Conservation (phyloP, 2,113 vertebrate genomes). For the Ceyx margarethae region DNA sequence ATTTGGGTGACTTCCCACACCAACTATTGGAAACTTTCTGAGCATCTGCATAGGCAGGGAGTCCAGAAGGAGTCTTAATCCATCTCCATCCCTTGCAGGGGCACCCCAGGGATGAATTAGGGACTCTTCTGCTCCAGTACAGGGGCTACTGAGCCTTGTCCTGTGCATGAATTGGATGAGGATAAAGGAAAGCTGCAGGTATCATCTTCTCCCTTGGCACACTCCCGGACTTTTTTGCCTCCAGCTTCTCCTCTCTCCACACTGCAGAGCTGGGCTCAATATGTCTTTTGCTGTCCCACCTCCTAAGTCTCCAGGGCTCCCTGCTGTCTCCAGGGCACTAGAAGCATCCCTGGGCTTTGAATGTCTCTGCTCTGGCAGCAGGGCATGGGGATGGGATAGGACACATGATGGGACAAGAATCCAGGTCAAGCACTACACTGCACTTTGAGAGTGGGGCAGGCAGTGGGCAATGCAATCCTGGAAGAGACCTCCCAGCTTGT, state of each 20-base stretch:
- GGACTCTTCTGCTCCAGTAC: not conserved
- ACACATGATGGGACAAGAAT: not conserved
- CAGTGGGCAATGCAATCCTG: not conserved
- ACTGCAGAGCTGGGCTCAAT: not conserved
- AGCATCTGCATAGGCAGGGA: not conserved
- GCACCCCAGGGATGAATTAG: not conserved
- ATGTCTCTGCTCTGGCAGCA: not conserved
- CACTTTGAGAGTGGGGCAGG: not conserved
- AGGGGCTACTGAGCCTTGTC: not conserved
- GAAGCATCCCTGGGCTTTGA: not conserved
- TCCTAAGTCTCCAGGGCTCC: not conserved
- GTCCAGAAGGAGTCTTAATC: not conserved
- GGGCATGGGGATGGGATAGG: not conserved
- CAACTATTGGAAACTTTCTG: not conserved
- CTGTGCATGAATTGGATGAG: rapidly evolving
- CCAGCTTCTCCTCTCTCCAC: not conserved
- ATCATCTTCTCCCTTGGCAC: not conserved
- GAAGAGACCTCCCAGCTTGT: rapidly evolving
- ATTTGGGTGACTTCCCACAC: not conserved
- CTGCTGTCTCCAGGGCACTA: not conserved
- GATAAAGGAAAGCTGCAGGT: not conserved
- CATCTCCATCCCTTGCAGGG: not conserved
- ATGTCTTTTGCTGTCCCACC: not conserved
- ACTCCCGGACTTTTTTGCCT: not conserved
- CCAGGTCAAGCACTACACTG: not conserved